phyloP scores from a whole-genome alignment of 1,140 invertebrate genomes.

The Bombyx mori region ASM3026992v2 NC_085107.1:17654001-17654500 shows the following conservation, averaged over 20 bases:
- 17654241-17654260: conserved; percentile 63
- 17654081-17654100: too few species aligned
- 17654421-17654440: too few species aligned
- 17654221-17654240: conserved; percentile 57
- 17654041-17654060: too few species aligned
- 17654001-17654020: too few species aligned
- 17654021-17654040: too few species aligned
- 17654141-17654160: conserved; percentile 20
- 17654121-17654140: conserved; percentile 61
- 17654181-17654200: conserved; percentile 62
- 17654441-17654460: too few species aligned
- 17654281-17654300: conserved; percentile 54
- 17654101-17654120: conserved; percentile 18
- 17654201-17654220: conserved; percentile 66
- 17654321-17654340: conserved; percentile 54
- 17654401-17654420: too few species aligned
- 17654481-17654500: too few species aligned
- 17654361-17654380: conserved; percentile 45
- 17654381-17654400: neutral
- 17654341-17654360: conserved; percentile 19
- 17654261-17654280: conserved; percentile 63
- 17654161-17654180: conserved; percentile 42
- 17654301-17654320: conserved; percentile 46
- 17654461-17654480: too few species aligned
- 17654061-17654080: too few species aligned